Conservation (phyloP, 2,797 vertebrate species). For the Anomalospiza imberbis region DNA sequence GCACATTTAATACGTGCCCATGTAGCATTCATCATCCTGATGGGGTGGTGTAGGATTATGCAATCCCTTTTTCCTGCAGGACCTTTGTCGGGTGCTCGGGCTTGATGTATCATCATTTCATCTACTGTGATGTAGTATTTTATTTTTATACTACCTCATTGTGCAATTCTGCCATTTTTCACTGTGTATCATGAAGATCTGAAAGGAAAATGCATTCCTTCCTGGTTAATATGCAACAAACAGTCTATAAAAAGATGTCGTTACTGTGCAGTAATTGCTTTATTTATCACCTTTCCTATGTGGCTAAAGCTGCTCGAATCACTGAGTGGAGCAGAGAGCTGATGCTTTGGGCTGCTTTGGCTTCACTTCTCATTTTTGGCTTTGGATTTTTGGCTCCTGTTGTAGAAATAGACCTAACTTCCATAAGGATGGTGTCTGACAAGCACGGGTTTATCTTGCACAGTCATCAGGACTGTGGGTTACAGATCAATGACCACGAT, state of each 20-base stretch:
- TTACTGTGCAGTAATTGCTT: background rate
- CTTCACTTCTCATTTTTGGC: background rate
- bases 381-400: background rate
- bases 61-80: background rate
- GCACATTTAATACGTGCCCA: rapidly evolving
- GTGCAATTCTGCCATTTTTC: background rate
- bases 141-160: background rate
- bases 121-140: background rate
- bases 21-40: background rate
- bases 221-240: constrained; percentile 4
- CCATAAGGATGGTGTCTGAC: background rate
- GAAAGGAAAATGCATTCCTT: background rate
- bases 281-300: background rate
- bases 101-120: background rate
- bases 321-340: background rate
- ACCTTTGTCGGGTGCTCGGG: background rate
- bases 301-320: background rate
- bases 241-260: background rate
- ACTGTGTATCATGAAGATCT: background rate
- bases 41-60: background rate
- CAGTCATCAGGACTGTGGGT: background rate
- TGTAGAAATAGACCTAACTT: background rate
- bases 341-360: background rate
- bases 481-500: background rate
- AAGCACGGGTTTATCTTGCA: background rate